A percentile compares a stretch with the other conserved stretches of the same genome.
These are phyloP conservation scores for Oenanthe melanoleuca DNA, from an alignment of 2,113 vertebrate species.

Conservation along the genomic window DNA sequence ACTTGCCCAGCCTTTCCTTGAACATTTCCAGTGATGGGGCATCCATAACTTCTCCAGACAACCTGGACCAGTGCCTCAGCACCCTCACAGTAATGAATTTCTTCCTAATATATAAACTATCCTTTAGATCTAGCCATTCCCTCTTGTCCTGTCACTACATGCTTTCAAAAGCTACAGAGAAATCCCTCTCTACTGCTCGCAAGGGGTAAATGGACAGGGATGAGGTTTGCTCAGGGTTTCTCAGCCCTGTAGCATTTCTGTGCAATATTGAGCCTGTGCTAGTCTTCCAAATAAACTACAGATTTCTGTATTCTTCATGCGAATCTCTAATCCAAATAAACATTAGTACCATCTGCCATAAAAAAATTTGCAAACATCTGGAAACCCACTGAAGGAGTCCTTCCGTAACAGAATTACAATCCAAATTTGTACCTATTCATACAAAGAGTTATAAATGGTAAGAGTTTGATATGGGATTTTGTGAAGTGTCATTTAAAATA, in stretches of 20 bases:
- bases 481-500: background rate
- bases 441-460: background rate
- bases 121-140: background rate
- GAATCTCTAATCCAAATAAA: background rate
- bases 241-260: background rate
- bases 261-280: background rate
- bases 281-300: background rate
- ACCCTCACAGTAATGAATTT: background rate
- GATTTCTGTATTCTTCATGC: background rate
- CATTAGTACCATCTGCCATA: background rate
- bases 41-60: background rate
- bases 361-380: background rate
- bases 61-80: background rate
- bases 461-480: background rate
- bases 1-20: background rate
- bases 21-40: background rate
- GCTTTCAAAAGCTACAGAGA: background rate
- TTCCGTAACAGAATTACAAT: background rate
- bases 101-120: background rate
- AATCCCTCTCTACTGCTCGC: background rate
- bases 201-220: fast-evolving
- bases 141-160: background rate
- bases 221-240: background rate
- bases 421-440: background rate
- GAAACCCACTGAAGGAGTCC: background rate